Conservation (phyloP, 1,140 invertebrate species). For the Ips nitidus region DNA sequence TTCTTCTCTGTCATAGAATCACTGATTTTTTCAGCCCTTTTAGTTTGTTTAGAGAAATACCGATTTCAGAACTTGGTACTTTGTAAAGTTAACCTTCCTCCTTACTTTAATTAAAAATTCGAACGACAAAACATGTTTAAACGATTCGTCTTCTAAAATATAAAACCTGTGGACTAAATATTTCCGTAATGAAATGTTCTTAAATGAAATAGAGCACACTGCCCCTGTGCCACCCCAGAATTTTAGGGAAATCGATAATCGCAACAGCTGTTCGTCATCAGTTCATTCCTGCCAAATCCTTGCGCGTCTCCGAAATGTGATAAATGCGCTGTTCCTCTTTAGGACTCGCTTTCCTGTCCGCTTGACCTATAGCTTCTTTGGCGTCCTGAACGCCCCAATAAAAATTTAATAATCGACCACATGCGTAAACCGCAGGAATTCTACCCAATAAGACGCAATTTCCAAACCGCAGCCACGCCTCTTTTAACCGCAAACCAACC, state of each 20-base stretch:
- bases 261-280: conserved; percentile 21
- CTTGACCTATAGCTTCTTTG: background rate
- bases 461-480: conserved; percentile 53
- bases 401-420: conserved; percentile 54
- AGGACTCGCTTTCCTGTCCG: background rate
- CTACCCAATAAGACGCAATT: conserved; percentile 49
- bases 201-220: no score
- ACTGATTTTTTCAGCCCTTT: no score
- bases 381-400: conserved; percentile 45
- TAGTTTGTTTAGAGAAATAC: no score
- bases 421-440: conserved; percentile 54
- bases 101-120: no score
- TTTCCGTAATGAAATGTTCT: no score
- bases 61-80: no score
- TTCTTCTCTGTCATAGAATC: no score
- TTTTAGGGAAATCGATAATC: conserved; percentile 17
- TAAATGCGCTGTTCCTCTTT: background rate
- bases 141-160: no score
- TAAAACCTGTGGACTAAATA: no score
- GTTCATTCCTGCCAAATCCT: conserved; percentile 14
- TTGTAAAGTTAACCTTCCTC: no score
- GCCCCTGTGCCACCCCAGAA: background rate
- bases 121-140: no score
- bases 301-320: background rate
- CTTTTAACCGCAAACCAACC: conserved; percentile 57